Conservation (phyloP, 2,797 vertebrate genomes). For the Scolopax rusticola region DNA sequence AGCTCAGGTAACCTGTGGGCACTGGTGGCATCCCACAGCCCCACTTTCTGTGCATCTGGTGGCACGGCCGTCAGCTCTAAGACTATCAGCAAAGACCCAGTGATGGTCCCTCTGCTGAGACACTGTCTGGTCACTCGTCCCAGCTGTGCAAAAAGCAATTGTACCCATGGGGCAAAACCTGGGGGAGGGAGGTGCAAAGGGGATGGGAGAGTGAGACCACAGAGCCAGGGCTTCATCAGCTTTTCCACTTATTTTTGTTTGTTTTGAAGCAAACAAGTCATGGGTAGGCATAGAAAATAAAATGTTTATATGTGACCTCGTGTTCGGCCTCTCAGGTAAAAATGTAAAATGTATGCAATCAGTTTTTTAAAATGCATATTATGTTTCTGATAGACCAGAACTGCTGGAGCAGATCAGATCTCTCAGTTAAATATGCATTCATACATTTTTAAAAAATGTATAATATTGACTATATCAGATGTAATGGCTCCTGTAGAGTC, state of each 20-base stretch:
- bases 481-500: slow-evolving; percentile 67
- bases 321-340: slow-evolving; percentile 68
- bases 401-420: slow-evolving; percentile 75
- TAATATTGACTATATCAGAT: slow-evolving; percentile 76
- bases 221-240: background rate
- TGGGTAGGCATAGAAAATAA: background rate
- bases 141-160: background rate
- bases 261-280: background rate
- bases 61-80: fast-evolving
- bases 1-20: background rate
- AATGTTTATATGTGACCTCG: background rate
- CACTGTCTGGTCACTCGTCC: background rate
- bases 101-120: background rate
- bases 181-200: background rate
- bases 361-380: slow-evolving; percentile 72
- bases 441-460: slow-evolving; percentile 68
- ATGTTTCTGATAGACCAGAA: slow-evolving; percentile 71
- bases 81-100: background rate
- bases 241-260: background rate
- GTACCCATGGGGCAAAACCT: background rate
- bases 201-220: background rate
- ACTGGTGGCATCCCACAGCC: background rate
- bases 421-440: slow-evolving; percentile 79
- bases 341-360: slow-evolving; percentile 61
- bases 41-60: background rate